Conservation (phyloP, 2,113 vertebrate species). For the Genyomyrus donnyi region DNA sequence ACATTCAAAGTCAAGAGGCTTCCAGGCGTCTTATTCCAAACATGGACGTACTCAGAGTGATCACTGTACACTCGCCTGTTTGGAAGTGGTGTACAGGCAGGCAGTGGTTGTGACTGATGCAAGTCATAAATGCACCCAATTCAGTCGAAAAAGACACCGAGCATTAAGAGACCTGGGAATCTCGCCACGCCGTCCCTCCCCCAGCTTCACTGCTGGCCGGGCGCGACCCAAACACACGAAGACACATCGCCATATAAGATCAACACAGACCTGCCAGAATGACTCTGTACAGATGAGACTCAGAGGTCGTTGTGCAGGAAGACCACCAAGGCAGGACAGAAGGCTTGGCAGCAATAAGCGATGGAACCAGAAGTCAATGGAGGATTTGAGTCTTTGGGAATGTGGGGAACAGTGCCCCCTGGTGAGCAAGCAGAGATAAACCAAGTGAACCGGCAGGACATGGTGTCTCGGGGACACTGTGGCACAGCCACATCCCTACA, state of each 20-base stretch:
- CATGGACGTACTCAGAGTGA: background rate
- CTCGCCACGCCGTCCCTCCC: background rate
- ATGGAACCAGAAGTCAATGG: background rate
- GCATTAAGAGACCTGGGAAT: background rate
- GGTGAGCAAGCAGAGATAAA: background rate
- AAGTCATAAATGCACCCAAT: background rate
- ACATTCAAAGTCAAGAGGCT: background rate
- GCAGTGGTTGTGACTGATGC: background rate
- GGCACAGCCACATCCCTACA: background rate
- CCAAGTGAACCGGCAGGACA: background rate
- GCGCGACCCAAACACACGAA: background rate
- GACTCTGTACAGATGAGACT: background rate
- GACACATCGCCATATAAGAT: background rate
- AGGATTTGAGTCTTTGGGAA: background rate
- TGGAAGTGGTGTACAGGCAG: background rate
- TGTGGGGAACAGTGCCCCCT: background rate
- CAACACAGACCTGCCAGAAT: background rate
- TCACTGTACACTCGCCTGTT: background rate
- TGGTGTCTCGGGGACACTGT: background rate
- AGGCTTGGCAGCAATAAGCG: background rate
- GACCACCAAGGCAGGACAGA: background rate
- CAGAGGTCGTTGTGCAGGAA: background rate
- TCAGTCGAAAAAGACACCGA: background rate
- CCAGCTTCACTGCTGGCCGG: background rate
- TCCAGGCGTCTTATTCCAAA: background rate